phyloP scores from a whole-genome alignment of 2,797 vertebrate genomes.

The Mastacembelus armatus region DNA sequence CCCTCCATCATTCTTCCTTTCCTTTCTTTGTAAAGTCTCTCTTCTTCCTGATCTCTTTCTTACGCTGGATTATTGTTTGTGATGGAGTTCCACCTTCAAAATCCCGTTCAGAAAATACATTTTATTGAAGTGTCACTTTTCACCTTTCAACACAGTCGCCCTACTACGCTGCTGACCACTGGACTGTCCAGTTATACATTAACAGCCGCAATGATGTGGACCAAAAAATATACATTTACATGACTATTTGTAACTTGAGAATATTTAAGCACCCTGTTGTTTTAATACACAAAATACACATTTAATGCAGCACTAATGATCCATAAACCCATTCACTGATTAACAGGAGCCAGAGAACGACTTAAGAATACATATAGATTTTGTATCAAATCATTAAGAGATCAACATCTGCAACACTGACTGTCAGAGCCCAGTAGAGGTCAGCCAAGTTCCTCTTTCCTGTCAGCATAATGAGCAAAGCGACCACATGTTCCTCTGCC shows the following conservation, averaged over 20 bases:
- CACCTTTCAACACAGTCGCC: neutral
- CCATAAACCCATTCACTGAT: slow-evolving; percentile 7
- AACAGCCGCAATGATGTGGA: neutral
- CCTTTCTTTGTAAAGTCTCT: slow-evolving; percentile 26
- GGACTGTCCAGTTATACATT: neutral
- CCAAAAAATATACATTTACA: neutral
- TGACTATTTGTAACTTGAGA: neutral
- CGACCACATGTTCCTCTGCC: slow-evolving; percentile 39
- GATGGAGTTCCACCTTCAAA: slow-evolving; percentile 17
- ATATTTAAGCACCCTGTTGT: neutral
- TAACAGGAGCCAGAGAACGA: slow-evolving; percentile 17
- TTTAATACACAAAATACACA: neutral
- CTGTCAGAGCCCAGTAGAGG: slow-evolving; percentile 77
- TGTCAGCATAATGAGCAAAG: slow-evolving; percentile 45
- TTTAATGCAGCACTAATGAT: slow-evolving; percentile 4
- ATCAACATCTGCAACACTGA: slow-evolving; percentile 59
- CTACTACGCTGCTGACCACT: neutral
- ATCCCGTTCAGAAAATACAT: slow-evolving; percentile 25
- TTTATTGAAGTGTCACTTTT: neutral
- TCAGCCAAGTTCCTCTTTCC: slow-evolving; percentile 75
- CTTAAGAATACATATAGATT: slow-evolving; percentile 18
- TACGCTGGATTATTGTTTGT: neutral
- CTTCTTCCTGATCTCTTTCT: slow-evolving; percentile 27
- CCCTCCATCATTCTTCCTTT: slow-evolving; percentile 50
- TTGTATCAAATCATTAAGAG: slow-evolving; percentile 32